These are phyloP conservation scores for Cotesia chilonis DNA, from an alignment of 1,140 invertebrate species.

Conservation along the genomic window DNA sequence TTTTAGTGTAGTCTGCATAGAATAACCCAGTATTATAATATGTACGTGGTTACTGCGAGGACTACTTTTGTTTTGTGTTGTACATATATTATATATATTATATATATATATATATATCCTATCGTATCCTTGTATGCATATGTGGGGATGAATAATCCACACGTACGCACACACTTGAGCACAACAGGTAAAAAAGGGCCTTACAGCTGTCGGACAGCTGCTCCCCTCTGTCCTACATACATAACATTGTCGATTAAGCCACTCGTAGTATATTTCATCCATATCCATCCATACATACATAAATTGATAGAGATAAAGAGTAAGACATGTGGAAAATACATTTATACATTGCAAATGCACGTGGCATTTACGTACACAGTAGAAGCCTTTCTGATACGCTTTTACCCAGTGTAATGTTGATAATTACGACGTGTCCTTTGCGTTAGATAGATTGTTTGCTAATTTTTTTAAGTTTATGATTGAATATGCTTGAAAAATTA, in stretches of 20 bases:
- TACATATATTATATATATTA: conserved; percentile 7
- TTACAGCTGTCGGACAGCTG: conserved; percentile 67
- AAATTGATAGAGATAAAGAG: conserved; percentile 10
- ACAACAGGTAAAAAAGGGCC: conserved; percentile 64
- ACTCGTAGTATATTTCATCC: conserved; percentile 20
- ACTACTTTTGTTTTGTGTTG: too few species aligned
- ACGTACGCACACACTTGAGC: conserved; percentile 45
- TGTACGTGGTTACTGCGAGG: conserved; percentile 25
- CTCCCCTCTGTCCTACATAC: conserved; percentile 64
- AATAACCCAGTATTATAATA: conserved; percentile 18
- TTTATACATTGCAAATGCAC: conserved; percentile 30
- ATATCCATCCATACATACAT: conserved; percentile 17
- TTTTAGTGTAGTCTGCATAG: conserved; percentile 39
- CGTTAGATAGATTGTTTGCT: too few species aligned
- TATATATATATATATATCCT: conserved; percentile 11
- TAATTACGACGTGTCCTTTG: not conserved
- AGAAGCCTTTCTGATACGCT: too few species aligned
- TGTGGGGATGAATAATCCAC: conserved; percentile 31
- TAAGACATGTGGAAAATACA: conserved; percentile 47
- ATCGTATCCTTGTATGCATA: not conserved
- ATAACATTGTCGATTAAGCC: conserved; percentile 45
- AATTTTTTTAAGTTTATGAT: too few species aligned
- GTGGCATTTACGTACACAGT: not conserved
- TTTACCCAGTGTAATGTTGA: too few species aligned
- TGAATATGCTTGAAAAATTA: too few species aligned